Percentiles rank a stretch among this genome's conserved stretches.
These are phyloP conservation scores for Caenorhabditis zanzibari DNA, from an alignment of 2,888 invertebrate species.

Conservation along the genomic window DNA sequence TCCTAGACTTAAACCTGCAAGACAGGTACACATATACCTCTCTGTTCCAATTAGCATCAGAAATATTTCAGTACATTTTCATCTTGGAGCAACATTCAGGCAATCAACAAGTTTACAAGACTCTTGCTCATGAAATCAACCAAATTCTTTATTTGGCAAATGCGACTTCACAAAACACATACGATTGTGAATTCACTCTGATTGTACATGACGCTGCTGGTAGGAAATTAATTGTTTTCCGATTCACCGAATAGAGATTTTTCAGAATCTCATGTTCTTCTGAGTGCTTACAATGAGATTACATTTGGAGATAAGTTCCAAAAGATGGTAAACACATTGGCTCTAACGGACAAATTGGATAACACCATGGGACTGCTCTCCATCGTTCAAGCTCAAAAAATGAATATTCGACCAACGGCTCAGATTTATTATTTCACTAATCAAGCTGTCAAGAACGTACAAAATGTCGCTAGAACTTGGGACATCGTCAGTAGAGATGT, in stretches of 20 bases:
- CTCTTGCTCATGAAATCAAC: conserved; percentile 29
- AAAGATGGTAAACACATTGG: conserved; percentile 12
- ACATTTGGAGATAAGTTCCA: conserved; percentile 22
- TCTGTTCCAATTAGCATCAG: no score
- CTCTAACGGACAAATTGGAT: conserved; percentile 18
- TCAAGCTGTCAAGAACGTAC: conserved; percentile 53
- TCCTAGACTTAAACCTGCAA: conserved; percentile 30
- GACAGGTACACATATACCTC: conserved; percentile 17
- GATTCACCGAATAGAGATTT: background rate
- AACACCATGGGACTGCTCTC: conserved; percentile 54
- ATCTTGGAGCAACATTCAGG: conserved; percentile 53
- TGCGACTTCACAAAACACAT: conserved; percentile 1
- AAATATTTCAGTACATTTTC: conserved; percentile 45
- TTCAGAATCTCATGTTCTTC: conserved; percentile 49
- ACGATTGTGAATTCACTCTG: conserved; percentile 42
- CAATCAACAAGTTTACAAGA: conserved; percentile 29
- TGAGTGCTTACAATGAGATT: conserved; percentile 45
- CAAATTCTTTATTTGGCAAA: conserved; percentile 30
- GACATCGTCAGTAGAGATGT: conserved; percentile 53
- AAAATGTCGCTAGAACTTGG: conserved; percentile 44
- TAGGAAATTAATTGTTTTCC: background rate
- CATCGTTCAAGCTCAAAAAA: conserved; percentile 59
- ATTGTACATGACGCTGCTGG: conserved; percentile 31
- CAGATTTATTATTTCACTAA: conserved; percentile 64
- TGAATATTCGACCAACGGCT: conserved; percentile 49